phyloP scores from a whole-genome alignment of 2,113 vertebrate species.

The Macroglossus sobrinus region DNA sequence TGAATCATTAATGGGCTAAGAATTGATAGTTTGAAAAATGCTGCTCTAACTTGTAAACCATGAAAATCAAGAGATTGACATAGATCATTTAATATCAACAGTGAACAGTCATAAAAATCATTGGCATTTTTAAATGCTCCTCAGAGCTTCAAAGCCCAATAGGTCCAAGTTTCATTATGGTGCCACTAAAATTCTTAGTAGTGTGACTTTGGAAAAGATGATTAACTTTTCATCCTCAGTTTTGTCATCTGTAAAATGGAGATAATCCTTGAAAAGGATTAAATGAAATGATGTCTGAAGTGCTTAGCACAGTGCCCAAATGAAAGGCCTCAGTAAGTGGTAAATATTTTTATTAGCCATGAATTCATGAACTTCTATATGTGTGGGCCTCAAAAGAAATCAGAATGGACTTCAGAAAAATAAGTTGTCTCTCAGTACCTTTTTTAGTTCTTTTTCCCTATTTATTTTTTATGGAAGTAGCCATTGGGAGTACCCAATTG shows the following conservation, averaged over 20 bases:
- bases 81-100: not conserved
- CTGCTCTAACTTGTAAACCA: not conserved
- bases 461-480: not conserved
- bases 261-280: not conserved
- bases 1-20: not conserved
- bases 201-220: not conserved
- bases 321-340: not conserved
- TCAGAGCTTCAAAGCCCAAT: not conserved
- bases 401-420: not conserved
- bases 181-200: not conserved
- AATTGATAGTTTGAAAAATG: conserved; percentile 11
- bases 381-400: not conserved
- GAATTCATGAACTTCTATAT: not conserved
- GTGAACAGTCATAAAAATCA: not conserved
- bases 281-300: not conserved
- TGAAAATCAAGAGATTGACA: not conserved
- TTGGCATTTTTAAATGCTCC: not conserved
- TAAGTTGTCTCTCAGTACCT: not conserved
- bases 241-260: not conserved
- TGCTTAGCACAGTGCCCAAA: not conserved
- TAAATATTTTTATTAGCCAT: not conserved
- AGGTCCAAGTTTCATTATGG: not conserved
- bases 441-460: not conserved
- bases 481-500: not conserved
- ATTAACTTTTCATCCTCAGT: not conserved